Percentiles rank a stretch among this genome's conserved stretches.
These are phyloP conservation scores for Oegoconia quadripuncta DNA, from an alignment of 2,888 invertebrate species.

Conservation along the genomic window DNA sequence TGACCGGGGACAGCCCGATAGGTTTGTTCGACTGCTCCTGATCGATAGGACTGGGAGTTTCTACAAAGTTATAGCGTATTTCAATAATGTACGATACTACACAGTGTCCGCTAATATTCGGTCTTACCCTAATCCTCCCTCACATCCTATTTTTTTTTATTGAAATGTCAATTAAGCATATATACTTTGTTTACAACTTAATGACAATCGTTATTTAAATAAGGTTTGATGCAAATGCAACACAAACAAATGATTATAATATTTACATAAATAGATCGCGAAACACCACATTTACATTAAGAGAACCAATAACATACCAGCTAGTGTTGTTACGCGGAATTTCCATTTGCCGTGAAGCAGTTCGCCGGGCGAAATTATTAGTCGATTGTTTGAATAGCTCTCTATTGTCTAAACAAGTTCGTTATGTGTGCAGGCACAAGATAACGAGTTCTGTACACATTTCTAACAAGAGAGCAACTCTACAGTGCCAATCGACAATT, in stretches of 20 bases:
- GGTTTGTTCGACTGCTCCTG: too few species aligned
- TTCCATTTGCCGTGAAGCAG: conserved; percentile 56
- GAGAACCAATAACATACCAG: conserved; percentile 44
- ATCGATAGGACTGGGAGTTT: too few species aligned
- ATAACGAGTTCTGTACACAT: conserved; percentile 40
- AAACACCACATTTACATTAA: conserved; percentile 56
- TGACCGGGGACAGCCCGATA: too few species aligned
- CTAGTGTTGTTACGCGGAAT: conserved; percentile 45
- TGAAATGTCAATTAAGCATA: too few species aligned
- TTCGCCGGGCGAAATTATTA: conserved; percentile 56
- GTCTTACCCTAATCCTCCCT: too few species aligned
- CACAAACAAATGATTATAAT: background rate
- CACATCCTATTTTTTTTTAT: too few species aligned
- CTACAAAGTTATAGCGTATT: too few species aligned
- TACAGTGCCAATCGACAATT: background rate
- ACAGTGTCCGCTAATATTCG: too few species aligned
- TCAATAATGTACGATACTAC: too few species aligned
- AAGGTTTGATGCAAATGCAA: background rate
- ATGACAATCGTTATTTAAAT: background rate
- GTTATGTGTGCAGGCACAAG: conserved; percentile 42
- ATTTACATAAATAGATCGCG: conserved; percentile 26
- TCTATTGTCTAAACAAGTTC: conserved; percentile 45
- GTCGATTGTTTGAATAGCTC: conserved; percentile 54
- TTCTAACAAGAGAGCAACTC: conserved; percentile 4
- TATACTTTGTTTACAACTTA: too few species aligned